Evolutionary conservation across 2,888 invertebrate genomes (phyloP), one percentile per base, ranked within the genome.

Genomic region (Rapana venosa): DNA sequence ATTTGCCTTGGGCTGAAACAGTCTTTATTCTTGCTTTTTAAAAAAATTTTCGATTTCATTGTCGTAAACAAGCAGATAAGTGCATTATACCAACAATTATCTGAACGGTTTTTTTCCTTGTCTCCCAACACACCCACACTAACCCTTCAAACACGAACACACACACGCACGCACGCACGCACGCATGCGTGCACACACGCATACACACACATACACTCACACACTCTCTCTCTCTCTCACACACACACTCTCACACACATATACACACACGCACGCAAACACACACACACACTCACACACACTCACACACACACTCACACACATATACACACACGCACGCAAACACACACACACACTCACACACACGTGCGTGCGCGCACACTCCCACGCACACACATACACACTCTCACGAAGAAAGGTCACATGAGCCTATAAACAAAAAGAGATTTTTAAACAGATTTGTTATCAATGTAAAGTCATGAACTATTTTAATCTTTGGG

Each of bases 151-250:
- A 35, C 79, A 79, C 35, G 32, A 4, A 32, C 79, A 35, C 79
- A 32, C 32, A 35, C 79, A 79, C 79, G 17, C 79, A 79, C 79
- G 35, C 79, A 79, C 35, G 35, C 79, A 79, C 79, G 35, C 79
- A 79, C 79, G 32, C 79, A 35, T 5, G 32, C 79, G 32, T 35
- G 11, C 79, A 4, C 79, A 35, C 32, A 79, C 35, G 32, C 79
- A 79, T 35, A 35, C 79, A 79, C 79, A 79, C 79, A 79, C 79
- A 13, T 35, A 35, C 79, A 35, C 79, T 4, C 35, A 35, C 15
- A 4, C 79, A 32, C 74, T 17, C 74, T 17, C 74, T 15, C 61
- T 15, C 74, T 17, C 17, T 17, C 74, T 17, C 74, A 74, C 74
- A 74, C 74, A 74, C 22, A 74, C 74, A 74, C 6, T 17, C 61